Evolutionary conservation across 1,140 invertebrate species (phyloP), one percentile per base, ranked within the genome.

Genomic region (Archivesica marissinica): DNA sequence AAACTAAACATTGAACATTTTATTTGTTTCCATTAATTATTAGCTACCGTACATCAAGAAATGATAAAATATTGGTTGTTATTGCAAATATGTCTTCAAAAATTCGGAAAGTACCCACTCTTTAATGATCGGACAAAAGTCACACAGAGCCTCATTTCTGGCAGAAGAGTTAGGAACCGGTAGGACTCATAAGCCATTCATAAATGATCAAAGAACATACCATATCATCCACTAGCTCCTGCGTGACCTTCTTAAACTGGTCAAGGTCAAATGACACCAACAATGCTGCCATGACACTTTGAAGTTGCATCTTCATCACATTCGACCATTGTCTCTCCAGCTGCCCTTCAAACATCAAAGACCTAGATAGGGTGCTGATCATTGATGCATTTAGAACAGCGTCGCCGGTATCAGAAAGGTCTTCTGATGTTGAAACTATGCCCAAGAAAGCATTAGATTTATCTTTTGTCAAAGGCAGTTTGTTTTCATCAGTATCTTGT

Each of bases 261-360:
- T 83, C 68, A 39, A 75, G 33, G 38, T 74, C 39, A 35, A 75
- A 61, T 2, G 80, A 38, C n/a, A 72, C 54, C 56, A 83, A 38
- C 25, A 83, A 59, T 28, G 68, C 38, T 23, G 80, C 80, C 80
- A 83, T 59, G 9, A 75, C 70, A 61, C 23, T 75, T 39, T 83
- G 68, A 2, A 59, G 7, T 50, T 74, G 80, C 54, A 72, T 70
- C 52, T 33, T 50, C 13, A 72, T 52, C 41, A 83, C 33, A 13
- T 33, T 38, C 25, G 33, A 28, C 25, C 39, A 25, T 17, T 75
- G 35, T 25, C 9, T 11, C 20, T 74, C 66, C 20, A 83, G 56
- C 15, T 75, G 44, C 9, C 70, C 80, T 38, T 83, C 39, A 59
- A 74, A 83, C 41, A 75, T 66, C 52, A 74, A 64, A 25, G 35